Base-by-base conservation (phyloP, 1,140 invertebrate genomes). In the Caerostris extrusa region DNA sequence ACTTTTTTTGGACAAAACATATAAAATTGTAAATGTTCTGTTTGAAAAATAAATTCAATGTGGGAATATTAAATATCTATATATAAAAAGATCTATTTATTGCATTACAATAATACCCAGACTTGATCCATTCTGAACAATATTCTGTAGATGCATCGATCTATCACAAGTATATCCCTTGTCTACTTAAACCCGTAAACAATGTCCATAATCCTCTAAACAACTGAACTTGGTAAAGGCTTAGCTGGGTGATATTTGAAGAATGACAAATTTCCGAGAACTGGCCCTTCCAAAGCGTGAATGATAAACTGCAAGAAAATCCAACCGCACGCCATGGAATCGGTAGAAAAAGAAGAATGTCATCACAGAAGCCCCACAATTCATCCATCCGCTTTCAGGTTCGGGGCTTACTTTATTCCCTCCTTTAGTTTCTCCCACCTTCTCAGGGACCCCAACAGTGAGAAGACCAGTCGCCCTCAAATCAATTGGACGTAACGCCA, bases 401-500 rank as follows among this genome's bases (percentile, higher is more conserved):
- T 87, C 19, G 14, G 85, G 14, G 7, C 12, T 64, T 64, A 60
- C 10, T 64, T 14, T 64, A 64, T 64, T 34, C 2, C 34, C 34
- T 2, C 2, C 34, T 34, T 34, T 53, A 19, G 7, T 71, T 34
- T 34, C 50, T 77, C 53, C 71, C 34, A 34, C 34, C 34, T 53
- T 77, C 53, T 53, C 8, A 77, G 34, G 34, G 10, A 14, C 61
- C 61, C 71, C 8, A 53, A 77, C 50, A 34, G 10, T 77, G 71
- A 77, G 71, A 14, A 50, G 7, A 83, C 14, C 56, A 55, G 10
- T 83, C 83, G 57, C 12, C 12, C 19, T 64, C 5, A 14, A 87
- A 64, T 87, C 58, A 87, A 87, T 87, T 87, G 85, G 19, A 87
- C 85, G 85, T 87, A 60, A 60, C 85, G 58, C n/a, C n/a, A 60